A percentile compares a stretch with the other conserved stretches of the same genome.
These are phyloP conservation scores for Meghimatium bilineatum DNA, from an alignment of 2,888 invertebrate genomes.

Conservation along the genomic window DNA sequence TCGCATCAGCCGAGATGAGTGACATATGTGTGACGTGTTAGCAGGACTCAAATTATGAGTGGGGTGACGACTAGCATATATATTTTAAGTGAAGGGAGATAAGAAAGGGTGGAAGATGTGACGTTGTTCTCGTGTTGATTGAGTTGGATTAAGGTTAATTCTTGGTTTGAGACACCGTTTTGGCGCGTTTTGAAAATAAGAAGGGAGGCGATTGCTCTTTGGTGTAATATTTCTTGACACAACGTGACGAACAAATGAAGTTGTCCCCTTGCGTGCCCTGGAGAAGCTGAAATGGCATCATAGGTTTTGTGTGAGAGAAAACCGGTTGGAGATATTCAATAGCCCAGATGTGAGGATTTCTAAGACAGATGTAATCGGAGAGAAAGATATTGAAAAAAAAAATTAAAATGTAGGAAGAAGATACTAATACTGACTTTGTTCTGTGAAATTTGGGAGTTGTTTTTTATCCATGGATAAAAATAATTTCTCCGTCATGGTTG, in stretches of 20 bases:
- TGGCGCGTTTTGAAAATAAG: conserved; percentile 33
- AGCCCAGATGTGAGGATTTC: conserved; percentile 41
- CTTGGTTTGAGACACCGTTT: conserved; percentile 40
- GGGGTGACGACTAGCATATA: not conserved
- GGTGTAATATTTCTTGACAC: conserved; percentile 47
- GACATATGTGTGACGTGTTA: no score
- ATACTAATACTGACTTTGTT: conserved; percentile 38
- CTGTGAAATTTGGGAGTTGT: not conserved
- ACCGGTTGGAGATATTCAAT: conserved; percentile 35
- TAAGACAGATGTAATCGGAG: conserved; percentile 30
- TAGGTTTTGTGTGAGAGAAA: conserved; percentile 22
- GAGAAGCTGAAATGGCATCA: conserved; percentile 35
- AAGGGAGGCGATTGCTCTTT: conserved; percentile 6
- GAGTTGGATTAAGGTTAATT: conserved; percentile 37
- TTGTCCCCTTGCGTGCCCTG: conserved; percentile 31
- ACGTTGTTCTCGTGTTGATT: conserved; percentile 1
- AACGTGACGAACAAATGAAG: conserved; percentile 27
- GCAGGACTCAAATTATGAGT: no score
- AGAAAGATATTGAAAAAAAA: not conserved
- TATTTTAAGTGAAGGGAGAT: not conserved
- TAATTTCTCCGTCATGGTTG: not conserved
- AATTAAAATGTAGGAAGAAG: conserved; percentile 23
- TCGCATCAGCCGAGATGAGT: no score
- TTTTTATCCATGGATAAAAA: conserved; percentile 1
- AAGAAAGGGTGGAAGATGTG: not conserved